Conservation (phyloP, 2,888 invertebrate species). For the Lepidochrysops patricia region DNA sequence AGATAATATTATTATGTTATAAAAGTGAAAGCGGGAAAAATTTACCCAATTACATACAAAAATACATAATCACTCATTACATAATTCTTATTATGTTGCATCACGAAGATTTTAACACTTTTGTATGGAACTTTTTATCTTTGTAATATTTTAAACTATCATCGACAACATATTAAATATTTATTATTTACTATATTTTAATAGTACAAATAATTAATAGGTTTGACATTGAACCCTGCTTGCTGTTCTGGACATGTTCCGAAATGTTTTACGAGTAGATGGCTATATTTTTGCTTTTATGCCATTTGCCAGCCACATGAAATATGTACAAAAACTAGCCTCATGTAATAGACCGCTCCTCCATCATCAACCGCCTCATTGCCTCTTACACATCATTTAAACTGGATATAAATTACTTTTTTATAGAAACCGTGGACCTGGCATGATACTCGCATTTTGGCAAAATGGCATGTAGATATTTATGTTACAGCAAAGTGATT, state of each 20-base stretch:
- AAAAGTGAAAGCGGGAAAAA: no score
- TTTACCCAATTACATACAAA: no score
- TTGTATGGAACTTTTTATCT: no score
- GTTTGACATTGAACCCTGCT: neutral
- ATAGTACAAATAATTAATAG: neutral
- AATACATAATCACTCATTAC: no score
- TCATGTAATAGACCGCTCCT: neutral
- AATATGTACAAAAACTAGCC: conserved; percentile 4
- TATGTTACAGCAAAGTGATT: no score
- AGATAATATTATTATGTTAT: no score
- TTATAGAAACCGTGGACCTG: neutral
- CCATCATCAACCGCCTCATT: conserved; percentile 10
- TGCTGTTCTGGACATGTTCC: neutral
- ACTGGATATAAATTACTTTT: conserved; percentile 3
- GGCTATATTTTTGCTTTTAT: neutral
- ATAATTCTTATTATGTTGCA: no score
- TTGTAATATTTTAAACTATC: no score
- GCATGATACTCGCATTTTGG: neutral
- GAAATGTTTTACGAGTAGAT: neutral
- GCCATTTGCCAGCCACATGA: neutral
- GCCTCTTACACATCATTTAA: conserved; percentile 4
- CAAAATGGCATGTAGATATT: neutral
- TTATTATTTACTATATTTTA: no score
- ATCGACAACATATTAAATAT: neutral
- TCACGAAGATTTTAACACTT: no score